These are phyloP conservation scores for Parnassius smintheus DNA, from an alignment of 2,888 invertebrate genomes.

Conservation along the genomic window DNA sequence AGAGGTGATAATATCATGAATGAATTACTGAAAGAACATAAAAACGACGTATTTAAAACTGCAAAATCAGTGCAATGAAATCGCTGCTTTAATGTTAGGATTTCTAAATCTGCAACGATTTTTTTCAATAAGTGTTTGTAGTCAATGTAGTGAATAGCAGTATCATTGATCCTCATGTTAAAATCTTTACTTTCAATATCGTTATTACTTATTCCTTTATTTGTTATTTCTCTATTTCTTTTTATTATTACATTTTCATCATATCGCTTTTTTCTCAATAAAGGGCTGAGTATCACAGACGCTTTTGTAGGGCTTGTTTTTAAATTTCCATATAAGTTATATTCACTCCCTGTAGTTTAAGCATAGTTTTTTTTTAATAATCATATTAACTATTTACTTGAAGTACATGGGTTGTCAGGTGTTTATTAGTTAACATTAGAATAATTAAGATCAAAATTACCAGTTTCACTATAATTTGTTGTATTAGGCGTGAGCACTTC, in stretches of 20 bases:
- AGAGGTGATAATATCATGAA: neutral
- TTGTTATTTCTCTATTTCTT: conserved; percentile 3
- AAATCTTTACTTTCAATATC: neutral
- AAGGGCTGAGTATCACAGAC: neutral
- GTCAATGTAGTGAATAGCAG: conserved; percentile 28
- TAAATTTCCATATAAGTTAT: neutral
- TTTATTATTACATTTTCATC: neutral
- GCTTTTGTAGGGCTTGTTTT: neutral
- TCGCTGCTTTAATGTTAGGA: conserved; percentile 41
- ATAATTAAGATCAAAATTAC: conserved; percentile 14
- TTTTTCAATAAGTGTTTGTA: conserved; percentile 40
- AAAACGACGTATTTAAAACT: neutral
- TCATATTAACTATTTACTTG: too few species aligned
- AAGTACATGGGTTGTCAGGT: too few species aligned
- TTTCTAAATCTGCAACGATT: conserved; percentile 42
- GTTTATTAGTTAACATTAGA: neutral
- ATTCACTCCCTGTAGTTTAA: conserved; percentile 8
- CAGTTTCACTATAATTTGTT: conserved; percentile 14
- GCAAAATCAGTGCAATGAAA: conserved; percentile 38
- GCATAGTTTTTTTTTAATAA: too few species aligned
- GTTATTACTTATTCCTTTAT: conserved; percentile 5
- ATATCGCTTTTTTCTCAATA: conserved; percentile 11
- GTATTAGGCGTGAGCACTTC: conserved; percentile 16
- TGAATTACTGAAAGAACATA: neutral
- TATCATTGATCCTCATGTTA: conserved; percentile 20